Percentiles rank a stretch among this genome's conserved stretches.
phyloP scores from a whole-genome alignment of 2,888 invertebrate species.

The Chirona hameri region DNA sequence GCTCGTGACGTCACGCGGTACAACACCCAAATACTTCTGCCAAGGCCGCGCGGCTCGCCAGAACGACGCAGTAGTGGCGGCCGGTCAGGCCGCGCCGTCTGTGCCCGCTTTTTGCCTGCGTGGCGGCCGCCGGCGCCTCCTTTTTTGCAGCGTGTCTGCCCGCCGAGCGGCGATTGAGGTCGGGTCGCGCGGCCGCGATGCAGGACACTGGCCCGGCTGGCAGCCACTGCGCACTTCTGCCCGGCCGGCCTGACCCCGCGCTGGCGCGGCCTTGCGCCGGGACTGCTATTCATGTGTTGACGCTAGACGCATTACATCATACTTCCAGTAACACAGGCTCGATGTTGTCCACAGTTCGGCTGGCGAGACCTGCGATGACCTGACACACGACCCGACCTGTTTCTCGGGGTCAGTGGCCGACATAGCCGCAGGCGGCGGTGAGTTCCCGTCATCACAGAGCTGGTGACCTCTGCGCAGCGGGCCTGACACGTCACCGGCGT shows the following conservation, averaged over 20 bases:
- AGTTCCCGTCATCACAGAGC: too few species aligned
- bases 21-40: slow-evolving; percentile 25
- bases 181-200: neutral
- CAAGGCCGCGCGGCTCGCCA: neutral
- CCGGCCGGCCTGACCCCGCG: neutral
- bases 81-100: neutral
- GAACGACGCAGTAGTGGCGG: slow-evolving; percentile 1
- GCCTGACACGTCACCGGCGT: too few species aligned
- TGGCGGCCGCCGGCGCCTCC: neutral
- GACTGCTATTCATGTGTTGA: too few species aligned
- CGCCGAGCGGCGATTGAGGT: neutral
- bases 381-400: too few species aligned
- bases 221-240: neutral
- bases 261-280: too few species aligned
- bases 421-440: too few species aligned
- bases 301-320: too few species aligned
- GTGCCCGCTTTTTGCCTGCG: neutral
- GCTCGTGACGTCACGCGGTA: slow-evolving; percentile 6
- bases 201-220: neutral
- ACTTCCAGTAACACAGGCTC: too few species aligned
- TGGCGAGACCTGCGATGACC: too few species aligned
- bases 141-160: neutral
- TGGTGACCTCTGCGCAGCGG: too few species aligned
- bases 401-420: too few species aligned
- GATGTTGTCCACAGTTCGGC: too few species aligned